phyloP scores from a whole-genome alignment of 2,888 invertebrate genomes.

The Tromatobia lineatoria region DNA sequence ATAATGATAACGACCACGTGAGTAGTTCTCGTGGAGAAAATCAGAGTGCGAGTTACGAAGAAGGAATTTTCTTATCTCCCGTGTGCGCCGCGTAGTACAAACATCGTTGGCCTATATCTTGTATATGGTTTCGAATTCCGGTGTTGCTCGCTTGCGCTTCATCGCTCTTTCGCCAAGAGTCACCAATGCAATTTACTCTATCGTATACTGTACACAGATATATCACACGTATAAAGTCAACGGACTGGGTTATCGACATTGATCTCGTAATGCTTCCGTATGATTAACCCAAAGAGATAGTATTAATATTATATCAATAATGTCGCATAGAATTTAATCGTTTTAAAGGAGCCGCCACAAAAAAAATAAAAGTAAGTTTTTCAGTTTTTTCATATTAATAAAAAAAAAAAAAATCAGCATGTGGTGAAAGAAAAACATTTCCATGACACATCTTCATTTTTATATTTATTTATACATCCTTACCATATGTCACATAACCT shows the following conservation, averaged over 20 bases:
- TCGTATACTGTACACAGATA: not conserved
- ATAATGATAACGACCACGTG: conserved; percentile 54
- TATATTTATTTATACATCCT: no score
- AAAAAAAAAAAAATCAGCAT: no score
- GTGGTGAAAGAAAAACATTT: no score
- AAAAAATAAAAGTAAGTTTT: no score
- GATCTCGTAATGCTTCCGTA: not conserved
- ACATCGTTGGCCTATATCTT: conserved; percentile 65
- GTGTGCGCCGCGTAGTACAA: conserved; percentile 50
- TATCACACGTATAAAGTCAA: not conserved
- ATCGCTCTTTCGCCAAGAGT: not conserved
- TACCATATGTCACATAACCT: no score
- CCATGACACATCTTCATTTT: no score
- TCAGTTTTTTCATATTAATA: no score
- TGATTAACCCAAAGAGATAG: not conserved
- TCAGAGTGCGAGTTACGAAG: conserved; percentile 5
- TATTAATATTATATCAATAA: not conserved
- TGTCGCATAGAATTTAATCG: no score
- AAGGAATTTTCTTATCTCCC: conserved; percentile 65
- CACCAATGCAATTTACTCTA: not conserved
- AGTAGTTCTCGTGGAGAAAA: conserved; percentile 11
- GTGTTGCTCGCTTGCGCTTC: conserved; percentile 17
- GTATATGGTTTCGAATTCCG: conserved; percentile 54
- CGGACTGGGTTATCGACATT: conserved; percentile 7
- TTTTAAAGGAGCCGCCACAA: no score